These are phyloP conservation scores for Chaetodon trifascialis DNA, from an alignment of 2,113 vertebrate genomes.

Conservation along the genomic window DNA sequence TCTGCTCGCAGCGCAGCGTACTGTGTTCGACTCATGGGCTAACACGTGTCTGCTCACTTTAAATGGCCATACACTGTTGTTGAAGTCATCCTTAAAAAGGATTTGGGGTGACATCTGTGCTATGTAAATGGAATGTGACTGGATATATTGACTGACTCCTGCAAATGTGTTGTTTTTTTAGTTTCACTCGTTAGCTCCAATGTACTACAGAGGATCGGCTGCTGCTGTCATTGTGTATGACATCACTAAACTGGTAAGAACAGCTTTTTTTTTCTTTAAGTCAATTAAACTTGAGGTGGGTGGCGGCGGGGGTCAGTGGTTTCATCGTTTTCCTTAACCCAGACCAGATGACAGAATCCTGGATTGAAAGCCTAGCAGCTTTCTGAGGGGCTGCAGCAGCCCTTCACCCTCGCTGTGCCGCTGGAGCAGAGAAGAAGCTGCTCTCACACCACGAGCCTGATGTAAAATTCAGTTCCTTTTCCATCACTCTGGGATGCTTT, in stretches of 20 bases:
- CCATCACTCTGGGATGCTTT: constrained; percentile 37
- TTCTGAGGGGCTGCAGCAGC: not conserved
- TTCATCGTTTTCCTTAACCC: not conserved
- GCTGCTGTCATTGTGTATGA: constrained; percentile 99
- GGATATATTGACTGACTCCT: not conserved
- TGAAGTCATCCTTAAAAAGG: not conserved
- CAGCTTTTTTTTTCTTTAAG: not conserved
- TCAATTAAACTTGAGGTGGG: not conserved
- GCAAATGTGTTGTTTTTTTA: constrained; percentile 73
- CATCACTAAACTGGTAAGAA: constrained; percentile 96
- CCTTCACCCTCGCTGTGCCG: not conserved
- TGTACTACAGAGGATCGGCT: constrained; percentile 98
- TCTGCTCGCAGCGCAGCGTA: not conserved
- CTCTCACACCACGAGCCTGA: constrained; percentile 11
- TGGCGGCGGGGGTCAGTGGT: not conserved
- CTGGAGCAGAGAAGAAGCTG: constrained; percentile 9
- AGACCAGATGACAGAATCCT: too few species aligned
- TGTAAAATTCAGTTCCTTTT: constrained; percentile 54
- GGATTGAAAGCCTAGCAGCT: not conserved
- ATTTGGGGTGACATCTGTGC: not conserved
- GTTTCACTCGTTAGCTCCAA: constrained; percentile 98
- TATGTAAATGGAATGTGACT: not conserved
- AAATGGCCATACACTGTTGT: not conserved
- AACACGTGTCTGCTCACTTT: not conserved
- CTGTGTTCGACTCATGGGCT: not conserved